phyloP scores from a whole-genome alignment of 1,140 invertebrate species.

The Orussus abietinus region DNA sequence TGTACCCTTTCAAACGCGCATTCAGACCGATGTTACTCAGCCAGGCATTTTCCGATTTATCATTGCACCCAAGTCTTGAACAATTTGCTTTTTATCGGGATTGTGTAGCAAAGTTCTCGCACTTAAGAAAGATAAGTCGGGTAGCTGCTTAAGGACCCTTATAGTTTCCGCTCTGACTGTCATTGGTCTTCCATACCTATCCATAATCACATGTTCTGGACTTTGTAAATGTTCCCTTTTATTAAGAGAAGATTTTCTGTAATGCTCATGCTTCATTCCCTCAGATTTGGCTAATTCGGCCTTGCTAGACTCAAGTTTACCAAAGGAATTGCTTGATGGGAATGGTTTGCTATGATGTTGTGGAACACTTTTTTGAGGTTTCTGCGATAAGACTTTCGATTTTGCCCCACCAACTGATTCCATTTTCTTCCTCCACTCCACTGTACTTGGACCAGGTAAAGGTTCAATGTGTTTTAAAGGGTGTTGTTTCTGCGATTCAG shows the following conservation, averaged over 20 bases:
- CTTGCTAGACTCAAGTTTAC: conserved; percentile 12
- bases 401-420: conserved; percentile 16
- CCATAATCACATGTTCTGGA: conserved; percentile 38
- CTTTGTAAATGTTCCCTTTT: conserved; percentile 20
- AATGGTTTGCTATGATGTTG: conserved; percentile 18
- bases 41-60: conserved; percentile 53
- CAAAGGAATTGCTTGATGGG: conserved; percentile 15
- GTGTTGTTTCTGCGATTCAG: conserved; percentile 23
- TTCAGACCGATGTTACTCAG: conserved; percentile 55
- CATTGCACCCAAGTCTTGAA: conserved; percentile 48
- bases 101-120: conserved; percentile 47
- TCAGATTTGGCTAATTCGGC: conserved; percentile 16
- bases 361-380: conserved; percentile 9
- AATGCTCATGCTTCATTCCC: conserved; percentile 17
- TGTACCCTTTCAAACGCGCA: conserved; percentile 37
- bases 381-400: conserved; percentile 13
- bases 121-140: conserved; percentile 47
- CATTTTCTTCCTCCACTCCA: conserved; percentile 35
- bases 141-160: conserved; percentile 45
- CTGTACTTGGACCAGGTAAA: conserved; percentile 38
- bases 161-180: conserved; percentile 39
- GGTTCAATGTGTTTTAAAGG: conserved; percentile 45
- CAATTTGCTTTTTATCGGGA: conserved; percentile 46
- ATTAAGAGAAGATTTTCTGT: conserved; percentile 20
- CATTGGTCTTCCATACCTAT: conserved; percentile 45